A percentile compares a stretch with the other conserved stretches of the same genome.
These are phyloP conservation scores for Mimachlamys varia DNA, from an alignment of 2,888 invertebrate species.

Conservation along the genomic window DNA sequence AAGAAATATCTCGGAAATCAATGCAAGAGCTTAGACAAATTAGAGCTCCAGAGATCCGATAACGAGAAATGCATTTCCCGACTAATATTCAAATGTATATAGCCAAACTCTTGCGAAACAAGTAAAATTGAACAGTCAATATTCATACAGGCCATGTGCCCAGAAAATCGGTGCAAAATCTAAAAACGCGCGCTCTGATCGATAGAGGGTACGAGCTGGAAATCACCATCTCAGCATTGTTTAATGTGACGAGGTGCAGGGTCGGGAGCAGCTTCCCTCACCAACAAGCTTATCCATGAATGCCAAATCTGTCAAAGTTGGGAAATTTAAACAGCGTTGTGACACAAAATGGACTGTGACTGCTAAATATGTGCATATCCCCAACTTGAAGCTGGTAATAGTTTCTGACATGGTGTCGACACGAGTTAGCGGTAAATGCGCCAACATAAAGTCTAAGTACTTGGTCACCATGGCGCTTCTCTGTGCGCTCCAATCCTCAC, in stretches of 20 bases:
- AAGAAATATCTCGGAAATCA: neutral
- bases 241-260: neutral
- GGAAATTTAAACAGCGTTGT: neutral
- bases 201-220: neutral
- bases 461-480: neutral
- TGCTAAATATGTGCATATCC: constrained; percentile 1
- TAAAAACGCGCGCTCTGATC: neutral
- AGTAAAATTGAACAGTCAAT: constrained; percentile 8
- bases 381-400: neutral
- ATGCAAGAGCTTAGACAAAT: neutral
- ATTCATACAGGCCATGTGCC: neutral
- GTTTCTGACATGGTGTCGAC: constrained; percentile 1
- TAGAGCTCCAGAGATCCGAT: neutral
- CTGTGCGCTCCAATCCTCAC: neutral
- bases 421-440: neutral
- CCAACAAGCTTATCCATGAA: constrained; percentile 3
- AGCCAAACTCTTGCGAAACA: neutral
- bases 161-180: neutral
- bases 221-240: neutral
- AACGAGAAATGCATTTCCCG: neutral
- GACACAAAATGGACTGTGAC: constrained; percentile 2
- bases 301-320: constrained; percentile 4
- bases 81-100: neutral
- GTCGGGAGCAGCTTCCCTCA: neutral
- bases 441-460: neutral